A percentile compares a stretch with the other conserved stretches of the same genome.
Evolutionary conservation across 2,797 vertebrate species (phyloP).

Genomic region (Chelmon rostratus): DNA sequence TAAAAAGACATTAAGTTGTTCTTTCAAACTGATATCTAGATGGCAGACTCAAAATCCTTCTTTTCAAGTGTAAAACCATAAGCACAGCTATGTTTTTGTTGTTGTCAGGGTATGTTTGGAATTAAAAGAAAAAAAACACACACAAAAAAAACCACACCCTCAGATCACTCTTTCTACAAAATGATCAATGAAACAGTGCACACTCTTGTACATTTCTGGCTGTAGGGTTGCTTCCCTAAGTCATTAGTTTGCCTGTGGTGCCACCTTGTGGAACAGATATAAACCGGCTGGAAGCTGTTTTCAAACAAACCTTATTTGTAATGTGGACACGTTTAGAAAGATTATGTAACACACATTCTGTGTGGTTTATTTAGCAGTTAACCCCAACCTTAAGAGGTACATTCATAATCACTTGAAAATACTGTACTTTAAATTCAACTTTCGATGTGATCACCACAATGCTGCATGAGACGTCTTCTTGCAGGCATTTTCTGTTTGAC

Average conservation of each 20-base stretch:
- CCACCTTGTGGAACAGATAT: slow-evolving; percentile 64
- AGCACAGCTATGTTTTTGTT: neutral
- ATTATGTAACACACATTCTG: slow-evolving; percentile 5
- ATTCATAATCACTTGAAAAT: neutral
- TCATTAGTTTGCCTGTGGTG: slow-evolving; percentile 38
- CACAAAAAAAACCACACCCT: too few relatives aligned
- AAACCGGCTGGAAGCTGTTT: neutral
- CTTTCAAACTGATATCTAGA: neutral
- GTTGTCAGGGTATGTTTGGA: neutral
- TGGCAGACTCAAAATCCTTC: neutral
- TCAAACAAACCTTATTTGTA: neutral
- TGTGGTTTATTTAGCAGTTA: neutral
- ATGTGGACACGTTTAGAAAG: neutral
- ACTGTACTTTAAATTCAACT: neutral
- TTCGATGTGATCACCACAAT: neutral
- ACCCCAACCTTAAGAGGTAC: neutral
- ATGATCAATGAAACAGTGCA: neutral
- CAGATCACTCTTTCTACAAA: neutral
- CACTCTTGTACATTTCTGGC: neutral
- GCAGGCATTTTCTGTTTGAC: neutral
- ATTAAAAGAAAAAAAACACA: neutral
- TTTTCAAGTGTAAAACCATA: neutral
- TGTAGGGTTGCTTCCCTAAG: neutral
- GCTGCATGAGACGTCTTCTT: neutral
- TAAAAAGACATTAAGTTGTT: neutral